phyloP scores from a whole-genome alignment of 37 sponge, comb jelly and placozoan genomes.

The Petrosia ficiformis region DNA sequence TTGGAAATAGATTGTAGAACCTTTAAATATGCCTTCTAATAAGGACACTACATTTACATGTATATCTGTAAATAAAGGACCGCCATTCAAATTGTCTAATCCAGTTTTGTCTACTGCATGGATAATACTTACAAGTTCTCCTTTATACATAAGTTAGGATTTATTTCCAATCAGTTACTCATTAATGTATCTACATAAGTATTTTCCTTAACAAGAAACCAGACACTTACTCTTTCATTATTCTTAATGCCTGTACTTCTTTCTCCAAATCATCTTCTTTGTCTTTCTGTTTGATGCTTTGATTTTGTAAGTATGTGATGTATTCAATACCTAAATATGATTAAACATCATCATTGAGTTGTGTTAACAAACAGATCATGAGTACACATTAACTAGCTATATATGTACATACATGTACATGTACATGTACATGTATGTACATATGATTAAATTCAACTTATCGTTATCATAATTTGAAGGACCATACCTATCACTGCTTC shows the following conservation, averaged over 20 bases:
- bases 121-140: too few species aligned
- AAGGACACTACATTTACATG: too few species aligned
- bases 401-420: background rate
- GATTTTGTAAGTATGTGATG: slow-evolving; percentile 52
- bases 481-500: background rate
- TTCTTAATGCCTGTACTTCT: slow-evolving; percentile 80
- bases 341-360: background rate
- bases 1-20: too few species aligned
- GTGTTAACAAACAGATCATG: background rate
- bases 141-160: too few species aligned
- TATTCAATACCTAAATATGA: slow-evolving; percentile 71
- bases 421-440: background rate
- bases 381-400: background rate
- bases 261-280: slow-evolving; percentile 59
- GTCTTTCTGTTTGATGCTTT: slow-evolving; percentile 41
- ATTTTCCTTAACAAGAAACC: background rate
- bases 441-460: background rate
- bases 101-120: background rate
- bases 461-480: background rate
- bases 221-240: slow-evolving; percentile 84
- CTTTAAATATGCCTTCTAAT: too few species aligned
- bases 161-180: too few species aligned
- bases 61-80: too few species aligned
- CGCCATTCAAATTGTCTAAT: too few species aligned
- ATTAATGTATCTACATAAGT: background rate